Conservation (phyloP, 2,888 invertebrate genomes). For the Stenichneumon culpator region DNA sequence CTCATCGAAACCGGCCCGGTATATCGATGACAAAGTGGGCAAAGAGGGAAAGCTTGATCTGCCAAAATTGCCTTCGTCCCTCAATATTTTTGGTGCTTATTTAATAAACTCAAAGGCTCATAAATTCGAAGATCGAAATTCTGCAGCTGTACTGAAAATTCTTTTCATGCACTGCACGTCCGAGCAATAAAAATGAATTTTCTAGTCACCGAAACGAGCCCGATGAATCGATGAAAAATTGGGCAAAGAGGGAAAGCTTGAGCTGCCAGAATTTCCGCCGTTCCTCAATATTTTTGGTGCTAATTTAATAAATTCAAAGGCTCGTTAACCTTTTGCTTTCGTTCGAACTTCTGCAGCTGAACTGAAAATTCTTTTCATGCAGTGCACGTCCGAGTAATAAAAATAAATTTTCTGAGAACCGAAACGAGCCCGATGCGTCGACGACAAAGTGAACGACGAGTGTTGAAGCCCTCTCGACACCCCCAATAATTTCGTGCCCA, state of each 20-base stretch:
- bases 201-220: conserved; percentile 5
- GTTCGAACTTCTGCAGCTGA: neutral
- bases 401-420: conserved; percentile 41
- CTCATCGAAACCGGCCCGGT: neutral
- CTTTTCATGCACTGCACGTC: conserved; percentile 34
- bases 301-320: neutral
- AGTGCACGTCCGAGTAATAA: conserved; percentile 39
- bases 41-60: conserved; percentile 5
- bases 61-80: too few relatives aligned
- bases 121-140: neutral
- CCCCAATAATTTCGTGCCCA: conserved; percentile 53
- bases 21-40: conserved; percentile 37
- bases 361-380: conserved; percentile 12
- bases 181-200: conserved; percentile 42
- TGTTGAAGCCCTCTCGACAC: conserved; percentile 54
- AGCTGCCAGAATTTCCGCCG: too few relatives aligned
- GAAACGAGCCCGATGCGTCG: conserved; percentile 2
- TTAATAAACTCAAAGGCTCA: neutral
- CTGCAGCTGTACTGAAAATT: neutral
- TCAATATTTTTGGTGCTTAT: neutral
- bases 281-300: too few relatives aligned
- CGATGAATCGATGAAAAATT: conserved; percentile 32
- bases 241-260: neutral
- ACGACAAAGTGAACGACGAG: conserved; percentile 44
- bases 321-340: neutral